A percentile compares a stretch with the other conserved stretches of the same genome.
phyloP scores from a whole-genome alignment of 2,113 vertebrate species.

The Cinclus cinclus region DNA sequence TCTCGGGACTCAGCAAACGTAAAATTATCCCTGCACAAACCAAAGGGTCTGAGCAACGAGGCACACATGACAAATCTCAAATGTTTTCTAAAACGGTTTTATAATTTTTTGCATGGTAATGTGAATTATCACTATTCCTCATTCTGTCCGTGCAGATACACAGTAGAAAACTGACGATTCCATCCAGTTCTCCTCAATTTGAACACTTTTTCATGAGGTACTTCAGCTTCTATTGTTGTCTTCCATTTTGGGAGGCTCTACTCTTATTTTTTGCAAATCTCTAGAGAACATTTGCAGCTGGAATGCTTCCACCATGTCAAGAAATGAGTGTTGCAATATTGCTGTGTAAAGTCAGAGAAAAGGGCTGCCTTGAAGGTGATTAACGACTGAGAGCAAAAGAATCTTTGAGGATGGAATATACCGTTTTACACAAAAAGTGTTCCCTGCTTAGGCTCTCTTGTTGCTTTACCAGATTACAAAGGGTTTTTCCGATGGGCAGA shows the following conservation, averaged over 20 bases:
- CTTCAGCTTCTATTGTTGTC: neutral
- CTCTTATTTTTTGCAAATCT: neutral
- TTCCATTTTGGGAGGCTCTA: neutral
- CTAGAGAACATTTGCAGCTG: neutral
- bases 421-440: neutral
- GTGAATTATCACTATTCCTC: neutral
- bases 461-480: neutral
- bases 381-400: neutral
- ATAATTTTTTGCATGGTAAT: neutral
- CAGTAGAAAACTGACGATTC: neutral
- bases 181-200: neutral
- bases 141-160: neutral
- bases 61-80: neutral
- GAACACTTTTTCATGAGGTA: neutral
- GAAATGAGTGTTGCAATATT: neutral
- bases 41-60: neutral
- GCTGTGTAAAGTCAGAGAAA: neutral
- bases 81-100: neutral
- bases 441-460: neutral
- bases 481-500: neutral
- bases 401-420: neutral
- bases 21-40: neutral
- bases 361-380: neutral
- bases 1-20: accelerated
- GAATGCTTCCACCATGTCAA: neutral